These are phyloP conservation scores for Uromys caudimaculatus DNA, from an alignment of 2,797 vertebrate genomes.

Conservation along the genomic window DNA sequence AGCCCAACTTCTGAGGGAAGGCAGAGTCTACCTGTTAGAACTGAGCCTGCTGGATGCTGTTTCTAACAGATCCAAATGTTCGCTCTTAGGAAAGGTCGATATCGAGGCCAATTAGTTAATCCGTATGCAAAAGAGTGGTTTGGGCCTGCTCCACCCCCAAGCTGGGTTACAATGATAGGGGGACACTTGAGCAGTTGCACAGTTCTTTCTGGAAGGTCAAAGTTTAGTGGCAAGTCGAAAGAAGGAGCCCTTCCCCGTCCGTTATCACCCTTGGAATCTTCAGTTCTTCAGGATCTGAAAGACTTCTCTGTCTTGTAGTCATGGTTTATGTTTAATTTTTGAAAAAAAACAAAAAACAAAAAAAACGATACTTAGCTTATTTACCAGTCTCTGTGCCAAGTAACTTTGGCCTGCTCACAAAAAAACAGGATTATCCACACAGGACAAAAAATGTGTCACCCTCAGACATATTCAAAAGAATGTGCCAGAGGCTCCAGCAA, in stretches of 20 bases:
- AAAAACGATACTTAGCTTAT: constrained; percentile 15
- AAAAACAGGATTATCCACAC: constrained; percentile 66
- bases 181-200: neutral
- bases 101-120: neutral
- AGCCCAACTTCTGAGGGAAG: neutral
- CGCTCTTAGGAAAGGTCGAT: constrained; percentile 23
- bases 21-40: neutral
- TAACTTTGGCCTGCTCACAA: constrained; percentile 58
- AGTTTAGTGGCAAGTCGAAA: neutral
- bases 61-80: constrained; percentile 29
- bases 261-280: neutral
- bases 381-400: constrained; percentile 55
- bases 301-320: constrained; percentile 26
- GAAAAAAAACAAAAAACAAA: neutral
- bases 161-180: neutral
- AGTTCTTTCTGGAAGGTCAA: constrained; percentile 53
- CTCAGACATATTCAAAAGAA: constrained; percentile 64
- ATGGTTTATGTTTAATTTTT: constrained; percentile 8
- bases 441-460: constrained; percentile 76
- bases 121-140: constrained; percentile 12
- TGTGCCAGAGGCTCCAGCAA: constrained; percentile 67
- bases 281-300: neutral
- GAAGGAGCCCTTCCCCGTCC: neutral
- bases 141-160: neutral
- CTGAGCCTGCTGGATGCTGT: neutral